Evolutionary conservation across 2,888 invertebrate species (phyloP).

Genomic region (Acanthosepion pharaonis): DNA sequence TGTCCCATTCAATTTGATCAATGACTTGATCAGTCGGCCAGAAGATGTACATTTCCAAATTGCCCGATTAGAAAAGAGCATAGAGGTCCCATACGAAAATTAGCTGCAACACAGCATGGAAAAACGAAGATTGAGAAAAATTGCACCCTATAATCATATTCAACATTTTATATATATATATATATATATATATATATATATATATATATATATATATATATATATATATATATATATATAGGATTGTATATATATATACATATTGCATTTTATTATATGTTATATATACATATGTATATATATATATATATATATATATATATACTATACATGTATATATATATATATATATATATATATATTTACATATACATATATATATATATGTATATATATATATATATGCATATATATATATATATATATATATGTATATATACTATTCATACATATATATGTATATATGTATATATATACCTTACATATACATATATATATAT

Average conservation of each 20-base stretch:
- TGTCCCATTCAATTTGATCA: slow-evolving; percentile 2
- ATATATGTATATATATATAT: not conserved
- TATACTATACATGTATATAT: not conserved
- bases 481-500: too few relatives aligned
- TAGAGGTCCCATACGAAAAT: not conserved
- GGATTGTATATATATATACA: too few relatives aligned
- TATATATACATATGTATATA: not conserved
- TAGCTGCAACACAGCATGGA: not conserved
- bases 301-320: too few relatives aligned
- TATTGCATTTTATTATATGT: not conserved
- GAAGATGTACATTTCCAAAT: slow-evolving; percentile 11
- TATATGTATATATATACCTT: too few relatives aligned
- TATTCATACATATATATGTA: not conserved
- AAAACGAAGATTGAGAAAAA: not conserved
- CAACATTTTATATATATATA: too few relatives aligned
- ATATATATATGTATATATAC: not conserved
- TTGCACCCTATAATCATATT: not conserved
- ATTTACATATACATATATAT: not conserved
- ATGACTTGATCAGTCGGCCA: not conserved
- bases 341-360: not conserved
- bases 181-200: not conserved
- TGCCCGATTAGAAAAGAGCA: not conserved
- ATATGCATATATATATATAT: slow-evolving; percentile 14
- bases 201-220: too few relatives aligned
- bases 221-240: not conserved